Base-by-base conservation (phyloP, 2,113 vertebrate genomes). In the Tachuris rubrigastra region DNA sequence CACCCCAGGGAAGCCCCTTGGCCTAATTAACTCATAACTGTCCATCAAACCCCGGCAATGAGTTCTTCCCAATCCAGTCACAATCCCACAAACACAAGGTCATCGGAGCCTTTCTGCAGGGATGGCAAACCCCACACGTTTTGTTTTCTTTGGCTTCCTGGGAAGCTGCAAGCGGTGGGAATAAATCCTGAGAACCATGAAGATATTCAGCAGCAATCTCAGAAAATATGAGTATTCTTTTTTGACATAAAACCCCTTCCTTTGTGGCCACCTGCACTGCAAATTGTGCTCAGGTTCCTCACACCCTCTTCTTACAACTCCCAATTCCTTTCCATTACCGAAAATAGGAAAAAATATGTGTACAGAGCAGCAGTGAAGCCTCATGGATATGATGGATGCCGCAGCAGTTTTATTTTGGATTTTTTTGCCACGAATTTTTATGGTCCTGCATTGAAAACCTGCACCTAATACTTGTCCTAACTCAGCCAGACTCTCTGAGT, bases 401-500 rank as follows among this genome's bases (percentile, higher is more conserved):
- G 52, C 72, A 79, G 91, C 9, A 47, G 49, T 81, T 96, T 89
- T 37, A 52, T 42, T 85, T 68, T 91, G 37, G 77, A 67, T 65
- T 86, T 82, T 87, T 82, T 71, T 78, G 30, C 67, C 87, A 95
- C 6, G 8, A 72, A 24, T 95, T 91, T 89, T 97, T 94, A 74
- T 85, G 72, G 63, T 60, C 47, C 4, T 52, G 50, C 5, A 39
- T 15, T 49, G 17, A 74, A 81, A 89, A 66, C 19, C 27, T 15
- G 41, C 52, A 27, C 37, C 31, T 86, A 65, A 88, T 23, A 17
- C 35, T 56, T 52, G 44, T 50, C 81, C 76, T 31, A 80, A 47
- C 55, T 92, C 59, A 80, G 71, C 33, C 74, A 67, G 79, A 23
- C 41, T 8, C 11, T 2, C 41, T 69, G 68, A 91, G 89, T 67